Percentiles rank a stretch among this genome's conserved stretches.
Evolutionary conservation across 2,888 invertebrate species (phyloP).

Genomic region (Andrena trimmerana): DNA sequence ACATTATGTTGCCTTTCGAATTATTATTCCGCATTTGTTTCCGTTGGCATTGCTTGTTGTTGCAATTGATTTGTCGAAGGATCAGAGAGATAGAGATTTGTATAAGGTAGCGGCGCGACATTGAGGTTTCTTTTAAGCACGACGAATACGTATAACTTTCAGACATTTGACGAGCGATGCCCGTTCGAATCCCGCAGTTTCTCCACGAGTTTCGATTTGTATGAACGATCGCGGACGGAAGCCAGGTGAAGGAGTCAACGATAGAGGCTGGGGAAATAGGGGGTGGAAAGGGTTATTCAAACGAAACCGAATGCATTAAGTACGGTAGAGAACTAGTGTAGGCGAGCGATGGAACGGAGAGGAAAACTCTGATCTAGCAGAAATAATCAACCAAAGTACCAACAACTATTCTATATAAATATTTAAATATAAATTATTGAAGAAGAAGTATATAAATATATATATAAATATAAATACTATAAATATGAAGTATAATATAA

Average conservation of each 20-base stretch:
- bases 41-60: slow-evolving; percentile 42
- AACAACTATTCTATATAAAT: slow-evolving; percentile 85
- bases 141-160: slow-evolving; percentile 63
- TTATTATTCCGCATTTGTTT: slow-evolving; percentile 31
- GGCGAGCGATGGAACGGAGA: slow-evolving; percentile 77
- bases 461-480: slow-evolving; percentile 79
- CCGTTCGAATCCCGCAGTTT: slow-evolving; percentile 58
- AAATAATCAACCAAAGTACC: slow-evolving; percentile 90
- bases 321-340: slow-evolving; percentile 58
- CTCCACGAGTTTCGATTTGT: slow-evolving; percentile 40
- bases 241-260: slow-evolving; percentile 28
- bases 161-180: slow-evolving; percentile 75
- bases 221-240: slow-evolving; percentile 41
- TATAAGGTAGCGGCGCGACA: slow-evolving; percentile 16
- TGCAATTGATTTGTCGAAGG: slow-evolving; percentile 9
- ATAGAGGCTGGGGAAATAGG: slow-evolving; percentile 3
- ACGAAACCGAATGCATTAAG: slow-evolving; percentile 54
- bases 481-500: slow-evolving; percentile 76
- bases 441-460: slow-evolving; percentile 72
- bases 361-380: slow-evolving; percentile 86
- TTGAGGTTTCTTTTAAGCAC: slow-evolving; percentile 41
- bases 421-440: slow-evolving; percentile 69
- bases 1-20: slow-evolving; percentile 10
- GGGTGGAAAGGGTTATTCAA: slow-evolving; percentile 21
- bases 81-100: not conserved